phyloP scores from a whole-genome alignment of 2,888 invertebrate species.

The Sisyra terminalis region DNA sequence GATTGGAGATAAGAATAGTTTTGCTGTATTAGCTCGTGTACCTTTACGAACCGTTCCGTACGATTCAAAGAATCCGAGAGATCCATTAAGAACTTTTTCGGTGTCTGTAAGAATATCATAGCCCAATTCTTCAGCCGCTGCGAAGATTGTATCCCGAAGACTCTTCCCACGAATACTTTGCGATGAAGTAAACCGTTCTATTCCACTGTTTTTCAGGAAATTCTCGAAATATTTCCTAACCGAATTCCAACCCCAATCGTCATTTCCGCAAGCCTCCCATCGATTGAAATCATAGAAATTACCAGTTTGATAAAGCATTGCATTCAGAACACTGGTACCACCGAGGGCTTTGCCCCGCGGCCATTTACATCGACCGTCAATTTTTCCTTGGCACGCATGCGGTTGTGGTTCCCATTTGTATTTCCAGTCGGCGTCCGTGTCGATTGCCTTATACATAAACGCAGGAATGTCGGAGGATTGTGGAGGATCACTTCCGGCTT shows the following conservation, averaged over 20 bases:
- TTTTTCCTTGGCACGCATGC: conserved; percentile 22
- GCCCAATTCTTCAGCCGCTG: conserved; percentile 30
- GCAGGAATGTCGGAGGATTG: conserved; percentile 22
- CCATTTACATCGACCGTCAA: conserved; percentile 29
- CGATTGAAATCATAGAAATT: conserved; percentile 43
- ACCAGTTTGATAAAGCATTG: conserved; percentile 46
- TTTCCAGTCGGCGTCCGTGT: conserved; percentile 20
- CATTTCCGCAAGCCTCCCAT: conserved; percentile 42
- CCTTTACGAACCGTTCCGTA: conserved; percentile 22
- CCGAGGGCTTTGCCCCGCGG: conserved; percentile 45
- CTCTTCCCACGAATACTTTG: conserved; percentile 19
- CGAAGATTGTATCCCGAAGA: conserved; percentile 24
- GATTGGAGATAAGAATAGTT: conserved; percentile 26
- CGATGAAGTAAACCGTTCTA: conserved; percentile 26
- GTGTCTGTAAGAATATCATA: conserved; percentile 13
- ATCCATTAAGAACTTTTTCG: conserved; percentile 15
- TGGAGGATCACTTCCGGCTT: conserved; percentile 23
- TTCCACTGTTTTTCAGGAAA: conserved; percentile 26
- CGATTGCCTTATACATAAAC: conserved; percentile 20
- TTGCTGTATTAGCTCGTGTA: conserved; percentile 23
- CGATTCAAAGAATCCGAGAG: conserved; percentile 18
- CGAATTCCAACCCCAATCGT: conserved; percentile 38
- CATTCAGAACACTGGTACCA: conserved; percentile 45
- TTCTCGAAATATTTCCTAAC: conserved; percentile 29
- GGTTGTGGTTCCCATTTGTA: conserved; percentile 31